phyloP scores from a whole-genome alignment of 1,140 invertebrate genomes.

The Maniola jurtina region DNA sequence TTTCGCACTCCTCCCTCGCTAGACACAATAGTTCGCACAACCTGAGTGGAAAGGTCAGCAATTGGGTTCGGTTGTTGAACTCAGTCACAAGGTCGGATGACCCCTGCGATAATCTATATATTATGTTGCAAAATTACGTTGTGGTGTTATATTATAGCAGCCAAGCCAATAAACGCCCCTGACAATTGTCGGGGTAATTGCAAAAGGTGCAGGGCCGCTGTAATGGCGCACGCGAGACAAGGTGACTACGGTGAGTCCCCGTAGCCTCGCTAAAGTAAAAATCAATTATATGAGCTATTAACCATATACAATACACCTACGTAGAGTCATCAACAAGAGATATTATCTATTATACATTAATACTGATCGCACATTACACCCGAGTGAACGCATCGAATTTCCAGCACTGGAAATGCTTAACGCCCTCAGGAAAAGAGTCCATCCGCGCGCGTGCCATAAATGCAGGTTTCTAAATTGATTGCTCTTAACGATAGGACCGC shows the following conservation, averaged over 20 bases:
- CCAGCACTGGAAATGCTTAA: too few species aligned
- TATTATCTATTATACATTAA: not conserved
- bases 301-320: slow-evolving; percentile 13
- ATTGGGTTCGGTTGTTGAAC: too few species aligned
- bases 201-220: slow-evolving; percentile 62
- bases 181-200: slow-evolving; percentile 55
- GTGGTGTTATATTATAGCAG: slow-evolving; percentile 46
- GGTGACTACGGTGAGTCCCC: slow-evolving; percentile 63
- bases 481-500: too few species aligned
- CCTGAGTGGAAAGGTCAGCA: too few species aligned
- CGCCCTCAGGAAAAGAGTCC: too few species aligned
- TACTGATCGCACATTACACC: too few species aligned
- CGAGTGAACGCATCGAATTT: too few species aligned
- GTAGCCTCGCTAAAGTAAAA: slow-evolving; percentile 39
- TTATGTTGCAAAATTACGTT: slow-evolving; percentile 27
- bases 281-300: slow-evolving; percentile 22
- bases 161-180: slow-evolving; percentile 50
- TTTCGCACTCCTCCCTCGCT: too few species aligned
- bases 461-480: too few species aligned
- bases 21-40: too few species aligned
- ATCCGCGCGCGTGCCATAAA: too few species aligned
- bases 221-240: slow-evolving; percentile 53
- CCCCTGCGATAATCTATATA: not conserved
- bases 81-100: too few species aligned
- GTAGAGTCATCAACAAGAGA: slow-evolving; percentile 12